Evolutionary conservation across 2,797 vertebrate species (phyloP).

Genomic region (Harpagifer antarcticus): DNA sequence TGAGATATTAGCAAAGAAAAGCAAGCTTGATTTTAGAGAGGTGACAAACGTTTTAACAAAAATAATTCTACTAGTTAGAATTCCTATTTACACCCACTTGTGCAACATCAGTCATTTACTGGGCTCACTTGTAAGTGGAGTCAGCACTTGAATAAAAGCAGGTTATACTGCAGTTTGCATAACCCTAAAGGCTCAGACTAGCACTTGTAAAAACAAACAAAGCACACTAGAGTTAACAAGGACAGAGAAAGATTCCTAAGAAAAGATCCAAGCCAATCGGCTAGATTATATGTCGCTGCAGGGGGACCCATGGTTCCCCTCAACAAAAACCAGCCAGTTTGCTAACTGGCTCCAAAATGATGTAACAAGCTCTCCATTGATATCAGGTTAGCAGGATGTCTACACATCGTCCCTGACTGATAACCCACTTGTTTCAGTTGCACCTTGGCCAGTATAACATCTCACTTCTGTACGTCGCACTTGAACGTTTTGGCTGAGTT

Average conservation of each 20-base stretch:
- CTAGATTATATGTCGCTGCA: no score
- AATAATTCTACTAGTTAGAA: not conserved
- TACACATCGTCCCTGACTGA: no score
- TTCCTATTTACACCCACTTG: not conserved
- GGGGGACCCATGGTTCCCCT: no score
- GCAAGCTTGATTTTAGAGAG: not conserved
- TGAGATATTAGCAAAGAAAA: slow-evolving; percentile 10
- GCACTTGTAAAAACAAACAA: not conserved
- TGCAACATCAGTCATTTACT: not conserved
- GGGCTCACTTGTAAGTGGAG: not conserved
- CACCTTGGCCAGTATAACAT: no score
- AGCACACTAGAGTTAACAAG: not conserved
- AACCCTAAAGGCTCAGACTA: not conserved
- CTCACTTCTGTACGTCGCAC: no score
- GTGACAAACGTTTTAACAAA: not conserved
- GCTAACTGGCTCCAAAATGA: no score
- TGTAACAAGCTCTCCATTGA: no score
- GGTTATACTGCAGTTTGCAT: not conserved
- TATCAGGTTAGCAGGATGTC: no score
- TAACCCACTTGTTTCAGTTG: no score
- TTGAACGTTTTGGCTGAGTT: no score
- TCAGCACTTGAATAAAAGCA: not conserved
- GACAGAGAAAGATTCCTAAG: not conserved
- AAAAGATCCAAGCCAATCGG: not conserved
- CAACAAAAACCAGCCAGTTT: no score